Conservation (phyloP, 2,797 vertebrate genomes). For the Diglossa cyanea region DNA sequence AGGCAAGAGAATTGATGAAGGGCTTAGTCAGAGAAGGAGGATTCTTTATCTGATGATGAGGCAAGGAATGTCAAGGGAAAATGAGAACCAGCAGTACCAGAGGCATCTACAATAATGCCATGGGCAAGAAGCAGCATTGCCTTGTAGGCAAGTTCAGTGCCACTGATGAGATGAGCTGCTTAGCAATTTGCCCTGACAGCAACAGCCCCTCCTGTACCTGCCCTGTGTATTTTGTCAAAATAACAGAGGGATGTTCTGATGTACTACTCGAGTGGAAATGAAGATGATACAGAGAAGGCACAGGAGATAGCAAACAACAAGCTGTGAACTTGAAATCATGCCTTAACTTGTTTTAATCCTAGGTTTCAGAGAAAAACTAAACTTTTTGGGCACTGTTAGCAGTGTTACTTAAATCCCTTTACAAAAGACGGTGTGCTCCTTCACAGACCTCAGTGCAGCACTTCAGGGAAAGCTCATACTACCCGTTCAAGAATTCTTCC, state of each 20-base stretch:
- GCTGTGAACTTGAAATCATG: neutral
- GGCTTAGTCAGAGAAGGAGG: neutral
- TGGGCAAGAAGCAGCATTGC: rapidly evolving
- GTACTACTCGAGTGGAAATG: neutral
- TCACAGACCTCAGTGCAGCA: neutral
- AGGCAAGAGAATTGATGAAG: neutral
- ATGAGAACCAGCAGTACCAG: neutral
- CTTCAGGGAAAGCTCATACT: neutral
- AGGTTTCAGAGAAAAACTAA: neutral
- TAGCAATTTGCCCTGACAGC: neutral
- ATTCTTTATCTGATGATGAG: neutral
- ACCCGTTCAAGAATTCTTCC: neutral
- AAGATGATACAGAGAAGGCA: neutral
- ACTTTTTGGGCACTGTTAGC: neutral
- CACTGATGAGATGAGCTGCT: neutral
- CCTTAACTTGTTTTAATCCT: neutral
- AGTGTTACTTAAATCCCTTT: neutral
- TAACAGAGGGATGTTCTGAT: neutral
- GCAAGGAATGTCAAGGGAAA: neutral
- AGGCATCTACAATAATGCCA: neutral
- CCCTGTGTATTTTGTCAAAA: neutral
- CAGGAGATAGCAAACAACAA: neutral
- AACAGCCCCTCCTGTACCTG: neutral
- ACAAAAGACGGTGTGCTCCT: neutral
- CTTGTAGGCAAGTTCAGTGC: neutral